phyloP scores from a whole-genome alignment of 2,888 invertebrate species.

The Proisotoma minuta region DNA sequence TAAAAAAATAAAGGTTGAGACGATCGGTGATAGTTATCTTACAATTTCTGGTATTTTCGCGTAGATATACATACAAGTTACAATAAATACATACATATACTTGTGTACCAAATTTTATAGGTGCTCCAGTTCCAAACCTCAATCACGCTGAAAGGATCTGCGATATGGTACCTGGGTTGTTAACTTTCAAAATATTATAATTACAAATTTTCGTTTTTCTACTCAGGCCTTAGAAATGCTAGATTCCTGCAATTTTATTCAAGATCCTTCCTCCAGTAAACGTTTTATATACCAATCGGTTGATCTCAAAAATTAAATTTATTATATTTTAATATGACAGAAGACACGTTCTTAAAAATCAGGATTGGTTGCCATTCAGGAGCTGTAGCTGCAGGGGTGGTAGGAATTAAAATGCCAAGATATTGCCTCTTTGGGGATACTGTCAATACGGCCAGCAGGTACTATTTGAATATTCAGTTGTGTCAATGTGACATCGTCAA shows the following conservation, averaged over 20 bases:
- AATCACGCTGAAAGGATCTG: slow-evolving; percentile 89
- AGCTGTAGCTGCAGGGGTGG: slow-evolving; percentile 87
- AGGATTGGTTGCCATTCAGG: slow-evolving; percentile 86
- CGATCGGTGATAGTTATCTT: slow-evolving; percentile 98
- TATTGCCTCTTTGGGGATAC: slow-evolving; percentile 75
- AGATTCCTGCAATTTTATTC: slow-evolving; percentile 65
- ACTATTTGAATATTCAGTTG: too few relatives aligned
- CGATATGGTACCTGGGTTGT: slow-evolving; percentile 81
- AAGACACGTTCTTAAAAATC: slow-evolving; percentile 64
- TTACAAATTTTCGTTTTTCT: too few relatives aligned
- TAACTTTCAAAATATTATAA: too few relatives aligned
- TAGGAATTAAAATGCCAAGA: slow-evolving; percentile 85
- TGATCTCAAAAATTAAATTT: neutral
- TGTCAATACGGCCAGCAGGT: slow-evolving; percentile 78
- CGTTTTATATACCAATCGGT: neutral
- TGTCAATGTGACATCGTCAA: too few relatives aligned
- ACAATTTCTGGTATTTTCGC: slow-evolving; percentile 68
- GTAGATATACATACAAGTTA: neutral
- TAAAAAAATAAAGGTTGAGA: slow-evolving; percentile 69
- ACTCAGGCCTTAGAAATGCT: too few relatives aligned
- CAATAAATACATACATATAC: neutral
- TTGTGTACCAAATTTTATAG: neutral
- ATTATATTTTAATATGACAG: neutral
- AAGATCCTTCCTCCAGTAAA: slow-evolving; percentile 31
- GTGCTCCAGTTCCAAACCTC: slow-evolving; percentile 82